A percentile compares a stretch with the other conserved stretches of the same genome.
These are phyloP conservation scores for Melanotaenia pygmaea DNA, from an alignment of 2,797 vertebrate species.

Conservation along the genomic window DNA sequence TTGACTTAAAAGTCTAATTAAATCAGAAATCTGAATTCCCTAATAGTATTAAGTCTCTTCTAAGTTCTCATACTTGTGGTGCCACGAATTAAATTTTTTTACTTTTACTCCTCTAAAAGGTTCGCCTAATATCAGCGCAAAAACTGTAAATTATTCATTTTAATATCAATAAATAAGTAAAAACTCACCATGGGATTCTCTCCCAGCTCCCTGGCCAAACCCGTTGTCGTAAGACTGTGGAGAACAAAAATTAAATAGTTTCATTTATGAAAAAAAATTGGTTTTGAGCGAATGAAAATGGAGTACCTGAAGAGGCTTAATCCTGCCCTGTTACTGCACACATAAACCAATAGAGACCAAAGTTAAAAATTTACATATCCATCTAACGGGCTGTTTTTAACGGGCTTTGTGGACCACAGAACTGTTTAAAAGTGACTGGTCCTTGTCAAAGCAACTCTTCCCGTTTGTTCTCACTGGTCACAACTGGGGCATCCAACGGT, in stretches of 20 bases:
- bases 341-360: background rate
- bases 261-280: background rate
- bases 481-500: background rate
- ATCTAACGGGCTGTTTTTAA: background rate
- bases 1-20: slow-evolving; percentile 9
- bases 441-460: background rate
- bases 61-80: slow-evolving; percentile 2
- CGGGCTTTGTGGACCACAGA: background rate
- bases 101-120: background rate
- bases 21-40: background rate
- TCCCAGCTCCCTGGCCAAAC: slow-evolving; percentile 93
- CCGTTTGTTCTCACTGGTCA: background rate
- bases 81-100: background rate
- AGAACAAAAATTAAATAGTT: slow-evolving; percentile 41
- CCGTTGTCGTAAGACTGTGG: slow-evolving; percentile 96
- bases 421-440: background rate
- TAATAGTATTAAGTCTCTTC: background rate
- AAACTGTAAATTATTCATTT: background rate
- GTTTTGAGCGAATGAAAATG: no score
- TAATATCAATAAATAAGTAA: background rate
- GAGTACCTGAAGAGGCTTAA: no score
- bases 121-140: background rate
- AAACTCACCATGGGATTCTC: slow-evolving; percentile 97
- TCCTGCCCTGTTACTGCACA: background rate
- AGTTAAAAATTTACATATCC: background rate